Percentiles rank a stretch among this genome's conserved stretches.
Conservation (phyloP, 2,113 vertebrate species). For the Megaptera novaeangliae region DNA sequence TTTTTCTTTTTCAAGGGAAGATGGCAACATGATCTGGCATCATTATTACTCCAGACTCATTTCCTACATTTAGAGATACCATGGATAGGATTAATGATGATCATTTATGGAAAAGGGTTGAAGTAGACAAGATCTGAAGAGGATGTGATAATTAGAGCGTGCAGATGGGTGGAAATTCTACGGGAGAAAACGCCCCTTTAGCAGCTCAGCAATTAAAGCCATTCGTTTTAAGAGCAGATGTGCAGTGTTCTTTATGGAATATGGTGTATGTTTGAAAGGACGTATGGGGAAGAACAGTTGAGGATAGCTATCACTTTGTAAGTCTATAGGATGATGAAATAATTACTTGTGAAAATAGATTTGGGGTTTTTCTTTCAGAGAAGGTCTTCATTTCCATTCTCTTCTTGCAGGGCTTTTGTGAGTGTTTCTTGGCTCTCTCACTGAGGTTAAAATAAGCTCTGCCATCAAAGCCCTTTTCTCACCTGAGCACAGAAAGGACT, state of each 20-base stretch:
- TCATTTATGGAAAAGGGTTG: slow-evolving; percentile 73
- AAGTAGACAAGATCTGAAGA: slow-evolving; percentile 78
- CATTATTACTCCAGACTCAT: slow-evolving; percentile 80
- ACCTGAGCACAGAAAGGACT: neutral
- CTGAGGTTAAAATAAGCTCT: slow-evolving; percentile 34
- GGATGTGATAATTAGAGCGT: slow-evolving; percentile 73
- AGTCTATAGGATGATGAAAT: slow-evolving; percentile 24
- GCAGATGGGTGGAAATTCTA: slow-evolving; percentile 80
- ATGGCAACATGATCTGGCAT: slow-evolving; percentile 76
- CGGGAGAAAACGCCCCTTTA: slow-evolving; percentile 76
- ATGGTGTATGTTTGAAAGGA: slow-evolving; percentile 71
- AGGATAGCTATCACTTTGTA: slow-evolving; percentile 41
- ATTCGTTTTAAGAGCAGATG: slow-evolving; percentile 82
- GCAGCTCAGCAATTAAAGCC: slow-evolving; percentile 79
- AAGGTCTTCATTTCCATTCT: slow-evolving; percentile 2
- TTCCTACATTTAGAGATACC: slow-evolving; percentile 77
- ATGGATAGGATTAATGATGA: slow-evolving; percentile 80
- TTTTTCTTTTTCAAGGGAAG: slow-evolving; percentile 60
- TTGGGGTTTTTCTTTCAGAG: slow-evolving; percentile 5
- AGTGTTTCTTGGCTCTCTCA: slow-evolving; percentile 1
- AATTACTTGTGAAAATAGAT: slow-evolving; percentile 42
- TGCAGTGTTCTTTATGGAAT: slow-evolving; percentile 69
- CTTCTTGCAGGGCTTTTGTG: neutral
- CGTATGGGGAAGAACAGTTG: slow-evolving; percentile 50
- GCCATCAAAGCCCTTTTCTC: neutral